Evolutionary conservation across 37 sponge, comb jelly and placozoan genomes (phyloP), one percentile per base, ranked within the genome.

Genomic region (Diacarnus erythraeanus): DNA sequence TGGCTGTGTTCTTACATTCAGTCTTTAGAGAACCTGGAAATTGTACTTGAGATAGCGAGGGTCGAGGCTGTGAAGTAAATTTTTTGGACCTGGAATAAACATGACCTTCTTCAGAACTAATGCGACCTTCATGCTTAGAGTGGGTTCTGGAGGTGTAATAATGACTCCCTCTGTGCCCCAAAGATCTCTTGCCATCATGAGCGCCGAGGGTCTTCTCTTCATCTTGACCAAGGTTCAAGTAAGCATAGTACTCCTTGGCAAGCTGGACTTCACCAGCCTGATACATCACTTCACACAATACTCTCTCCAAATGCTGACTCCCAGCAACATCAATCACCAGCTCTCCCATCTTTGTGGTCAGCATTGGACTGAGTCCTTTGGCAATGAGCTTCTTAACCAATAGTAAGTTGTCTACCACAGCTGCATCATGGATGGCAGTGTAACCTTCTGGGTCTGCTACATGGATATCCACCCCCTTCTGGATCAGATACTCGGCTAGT

Each of bases 371-470:
- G 47, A 78, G 59, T 18, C 93, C 93, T 38, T 70, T 76, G n/a
- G 31, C 36, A 2, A 92, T 59, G 64, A 92, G 71, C 33, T 74
- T 69, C 41, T 37, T 59, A 21, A 88, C 85, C 8, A 92, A 23
- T 1, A 42, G 75, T 0, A 1, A 37, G n/a, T 58, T 51, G 54
- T 80, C 82, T n/a, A 44, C 57, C 20, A 87, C 75, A 1, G 85
- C 66, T 15, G 93, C 93, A 77, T 92, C 93, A 67, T 92, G 93
- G 26, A 92, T 42, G 1, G 93, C 81, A 3, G 85, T 84, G 84
- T 81, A 84, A 26, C 93, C 93, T 2, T 74, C 38, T 0, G 8
- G n/a, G 42, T 92, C 93, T n/a, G n/a, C 33, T 0, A 30, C 30
- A 42, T 77, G 47, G 33, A 92, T 80, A 35, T 84, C 64, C 12